Evolutionary conservation across 1,140 invertebrate genomes (phyloP).

Genomic region (Zaprionus taronus): DNA sequence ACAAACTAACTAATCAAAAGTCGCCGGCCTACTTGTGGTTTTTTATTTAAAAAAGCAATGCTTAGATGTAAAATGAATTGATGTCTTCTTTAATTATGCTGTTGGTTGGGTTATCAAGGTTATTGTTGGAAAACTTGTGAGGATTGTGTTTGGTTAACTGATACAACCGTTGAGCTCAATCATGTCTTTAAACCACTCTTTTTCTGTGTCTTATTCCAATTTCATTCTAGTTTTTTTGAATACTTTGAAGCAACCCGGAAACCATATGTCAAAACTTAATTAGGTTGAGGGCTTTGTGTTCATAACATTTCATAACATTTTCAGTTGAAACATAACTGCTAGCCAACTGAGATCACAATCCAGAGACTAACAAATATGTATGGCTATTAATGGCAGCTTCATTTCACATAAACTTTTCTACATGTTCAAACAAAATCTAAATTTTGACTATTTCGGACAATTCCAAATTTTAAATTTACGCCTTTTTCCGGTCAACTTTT

Average conservation of each 20-base stretch:
- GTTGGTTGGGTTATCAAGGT: not conserved
- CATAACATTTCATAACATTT: not conserved
- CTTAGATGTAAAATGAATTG: not conserved
- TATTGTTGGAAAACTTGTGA: too few relatives aligned
- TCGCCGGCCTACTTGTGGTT: not conserved
- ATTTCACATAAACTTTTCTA: slow-evolving; percentile 11
- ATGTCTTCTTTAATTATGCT: not conserved
- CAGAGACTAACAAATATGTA: not conserved
- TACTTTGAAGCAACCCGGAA: too few relatives aligned
- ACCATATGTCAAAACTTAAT: not conserved
- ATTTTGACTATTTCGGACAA: not conserved
- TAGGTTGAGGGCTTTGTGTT: not conserved
- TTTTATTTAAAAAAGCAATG: not conserved
- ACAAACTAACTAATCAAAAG: not conserved
- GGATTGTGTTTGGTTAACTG: too few relatives aligned
- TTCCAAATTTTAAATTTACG: slow-evolving; percentile 24
- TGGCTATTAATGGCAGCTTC: slow-evolving; percentile 2
- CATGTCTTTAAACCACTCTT: too few relatives aligned
- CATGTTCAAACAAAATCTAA: not conserved
- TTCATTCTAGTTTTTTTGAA: too few relatives aligned
- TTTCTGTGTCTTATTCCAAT: too few relatives aligned
- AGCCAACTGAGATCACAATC: not conserved
- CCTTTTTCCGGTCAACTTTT: not conserved
- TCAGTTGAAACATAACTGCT: not conserved
- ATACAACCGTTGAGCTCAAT: too few relatives aligned